Evolutionary conservation across 2,113 vertebrate genomes (phyloP), one percentile per base, ranked within the genome.

Genomic region (Chaetorhynchus papuensis): DNA sequence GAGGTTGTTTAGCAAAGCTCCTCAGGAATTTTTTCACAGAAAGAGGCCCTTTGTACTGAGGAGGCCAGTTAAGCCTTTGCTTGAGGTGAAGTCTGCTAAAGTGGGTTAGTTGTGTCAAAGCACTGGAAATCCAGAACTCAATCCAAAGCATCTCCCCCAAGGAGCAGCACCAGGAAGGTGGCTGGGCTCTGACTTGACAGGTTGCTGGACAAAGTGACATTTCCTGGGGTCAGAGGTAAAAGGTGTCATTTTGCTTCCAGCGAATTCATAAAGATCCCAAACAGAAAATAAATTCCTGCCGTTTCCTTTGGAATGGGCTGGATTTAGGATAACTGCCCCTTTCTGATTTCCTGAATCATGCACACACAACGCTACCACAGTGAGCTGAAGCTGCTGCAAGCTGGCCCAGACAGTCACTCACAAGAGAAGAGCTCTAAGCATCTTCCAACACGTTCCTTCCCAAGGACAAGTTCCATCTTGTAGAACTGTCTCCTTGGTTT

Each of bases 391-490:
- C 60, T 78, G 60, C 68, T 78, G 56, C 0, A 3, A 81, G 81
- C 84, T 76, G 74, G 53, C 88, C 71, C 59, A 23, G 56, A 5
- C 0, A 2, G 65, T 68, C 60, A 59, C 23, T 28, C 71, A 66
- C 0, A 2, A 71, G 65, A 54, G 47, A 57, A 89, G 17, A 50
- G 81, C 81, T 84, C 87, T 49, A 71, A 27, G 35, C 60, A 68
- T 22, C 81, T 92, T 79, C 74, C 37, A 68, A 68, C 80, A 33
- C 0, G 1, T 47, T 86, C 31, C 52, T 56, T 84, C 65, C 37
- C 86, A 75, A 86, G 52, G 81, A 89, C 91, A 92, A 89, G 94
- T 1, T 65, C 44, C 41, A 68, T 68, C 89, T 64, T 84, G 80
- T 64, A 71, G 27, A 75, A 47, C 57, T 53, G 65, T 35, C 77